Evolutionary conservation across 53 echinoderm and acorn worm genomes (phyloP).

Genomic region (Temnopleurus reevesii): DNA sequence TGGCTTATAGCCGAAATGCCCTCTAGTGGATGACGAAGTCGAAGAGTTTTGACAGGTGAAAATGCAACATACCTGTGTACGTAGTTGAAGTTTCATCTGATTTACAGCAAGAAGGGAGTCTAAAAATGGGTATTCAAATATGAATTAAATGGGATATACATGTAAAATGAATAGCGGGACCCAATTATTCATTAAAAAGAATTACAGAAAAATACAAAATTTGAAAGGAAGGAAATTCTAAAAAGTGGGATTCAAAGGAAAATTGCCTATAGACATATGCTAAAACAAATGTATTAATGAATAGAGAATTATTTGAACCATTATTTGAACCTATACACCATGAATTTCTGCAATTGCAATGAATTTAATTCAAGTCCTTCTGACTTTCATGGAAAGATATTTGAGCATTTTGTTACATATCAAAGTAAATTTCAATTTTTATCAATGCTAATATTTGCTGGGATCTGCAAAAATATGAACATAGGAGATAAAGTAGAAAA

Average conservation of each 20-base stretch:
- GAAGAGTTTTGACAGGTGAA: not conserved
- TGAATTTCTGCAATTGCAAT: not conserved
- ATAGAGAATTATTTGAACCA: too few species aligned
- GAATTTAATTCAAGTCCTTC: not conserved
- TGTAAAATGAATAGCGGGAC: too few species aligned
- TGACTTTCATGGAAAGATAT: not conserved
- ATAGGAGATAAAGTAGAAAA: too few species aligned
- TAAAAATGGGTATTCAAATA: not conserved
- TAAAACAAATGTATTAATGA: too few species aligned
- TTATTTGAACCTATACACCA: too few species aligned
- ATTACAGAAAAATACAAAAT: too few species aligned
- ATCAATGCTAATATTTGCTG: not conserved
- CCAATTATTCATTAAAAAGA: too few species aligned
- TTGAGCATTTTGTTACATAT: not conserved
- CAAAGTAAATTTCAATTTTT: not conserved
- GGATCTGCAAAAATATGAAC: too few species aligned
- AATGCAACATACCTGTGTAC: constrained; percentile 3
- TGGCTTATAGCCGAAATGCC: constrained; percentile 15
- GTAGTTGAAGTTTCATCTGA: not conserved
- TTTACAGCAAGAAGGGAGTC: not conserved
- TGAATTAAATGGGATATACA: not conserved
- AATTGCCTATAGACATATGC: too few species aligned
- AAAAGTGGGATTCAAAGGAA: too few species aligned
- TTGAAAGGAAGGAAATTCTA: too few species aligned
- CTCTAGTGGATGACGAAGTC: not conserved